These are phyloP conservation scores for Adoxophyes honmai DNA, from an alignment of 1,140 invertebrate species.

Conservation along the genomic window DNA sequence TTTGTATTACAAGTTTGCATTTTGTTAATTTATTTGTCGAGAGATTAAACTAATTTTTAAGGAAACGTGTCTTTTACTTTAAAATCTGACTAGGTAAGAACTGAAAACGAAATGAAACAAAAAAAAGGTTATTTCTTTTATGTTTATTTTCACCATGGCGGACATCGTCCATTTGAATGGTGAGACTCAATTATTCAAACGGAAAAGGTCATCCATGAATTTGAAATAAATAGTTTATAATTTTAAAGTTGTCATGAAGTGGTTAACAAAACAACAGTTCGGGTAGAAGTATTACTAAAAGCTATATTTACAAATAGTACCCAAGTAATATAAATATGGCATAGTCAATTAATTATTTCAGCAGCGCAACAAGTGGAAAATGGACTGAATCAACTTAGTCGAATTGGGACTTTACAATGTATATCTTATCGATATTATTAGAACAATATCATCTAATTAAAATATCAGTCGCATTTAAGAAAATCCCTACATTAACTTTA, in stretches of 20 bases:
- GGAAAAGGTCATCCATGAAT: slow-evolving; percentile 66
- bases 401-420: slow-evolving; percentile 1
- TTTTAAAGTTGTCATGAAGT: slow-evolving; percentile 42
- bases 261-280: slow-evolving; percentile 37
- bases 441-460: slow-evolving; percentile 53
- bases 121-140: slow-evolving; percentile 15
- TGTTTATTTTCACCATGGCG: slow-evolving; percentile 52
- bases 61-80: slow-evolving; percentile 21
- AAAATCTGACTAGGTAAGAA: slow-evolving; percentile 19
- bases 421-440: slow-evolving; percentile 21
- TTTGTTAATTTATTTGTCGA: slow-evolving; percentile 73
- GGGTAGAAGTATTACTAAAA: slow-evolving; percentile 37
- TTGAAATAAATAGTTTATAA: slow-evolving; percentile 62
- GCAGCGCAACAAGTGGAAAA: neutral
- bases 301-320: slow-evolving; percentile 62
- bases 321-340: slow-evolving; percentile 43
- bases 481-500: slow-evolving; percentile 43
- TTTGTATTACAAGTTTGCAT: slow-evolving; percentile 41
- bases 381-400: neutral
- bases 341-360: slow-evolving; percentile 24
- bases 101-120: slow-evolving; percentile 25
- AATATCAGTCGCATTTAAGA: slow-evolving; percentile 66
- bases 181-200: slow-evolving; percentile 47
- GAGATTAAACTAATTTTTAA: slow-evolving; percentile 72
- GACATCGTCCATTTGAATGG: slow-evolving; percentile 68